Evolutionary conservation across 2,113 vertebrate species (phyloP).

Genomic region (Stercorarius parasiticus): DNA sequence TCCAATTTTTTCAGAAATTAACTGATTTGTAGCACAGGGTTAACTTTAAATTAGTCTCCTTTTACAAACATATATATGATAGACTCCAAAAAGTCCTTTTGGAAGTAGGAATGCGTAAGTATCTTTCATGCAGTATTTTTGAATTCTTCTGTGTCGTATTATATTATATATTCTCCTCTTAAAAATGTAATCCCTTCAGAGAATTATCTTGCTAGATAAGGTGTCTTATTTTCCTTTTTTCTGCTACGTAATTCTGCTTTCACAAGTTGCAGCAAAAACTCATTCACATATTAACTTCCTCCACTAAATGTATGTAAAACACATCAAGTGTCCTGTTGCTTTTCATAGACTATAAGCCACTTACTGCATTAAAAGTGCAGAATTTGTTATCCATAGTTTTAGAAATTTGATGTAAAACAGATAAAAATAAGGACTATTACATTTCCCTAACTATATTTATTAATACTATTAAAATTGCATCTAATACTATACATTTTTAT

Average conservation of each 20-base stretch:
- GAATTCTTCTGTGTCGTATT: neutral
- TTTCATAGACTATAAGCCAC: neutral
- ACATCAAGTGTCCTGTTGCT: accelerated
- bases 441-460: neutral
- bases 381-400: neutral
- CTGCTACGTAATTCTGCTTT: neutral
- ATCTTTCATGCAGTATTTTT: neutral
- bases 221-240: neutral
- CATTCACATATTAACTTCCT: neutral
- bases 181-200: neutral
- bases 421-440: neutral
- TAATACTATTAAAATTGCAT: neutral
- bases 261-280: neutral
- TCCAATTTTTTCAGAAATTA: neutral
- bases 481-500: neutral
- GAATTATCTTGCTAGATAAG: neutral
- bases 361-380: neutral
- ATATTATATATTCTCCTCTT: neutral
- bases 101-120: neutral
- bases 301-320: neutral
- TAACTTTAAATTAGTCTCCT: neutral
- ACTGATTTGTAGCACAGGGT: neutral
- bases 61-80: neutral
- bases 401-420: neutral
- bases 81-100: neutral